These are phyloP conservation scores for Catocala nupta DNA, from an alignment of 2,888 invertebrate genomes.

Conservation along the genomic window DNA sequence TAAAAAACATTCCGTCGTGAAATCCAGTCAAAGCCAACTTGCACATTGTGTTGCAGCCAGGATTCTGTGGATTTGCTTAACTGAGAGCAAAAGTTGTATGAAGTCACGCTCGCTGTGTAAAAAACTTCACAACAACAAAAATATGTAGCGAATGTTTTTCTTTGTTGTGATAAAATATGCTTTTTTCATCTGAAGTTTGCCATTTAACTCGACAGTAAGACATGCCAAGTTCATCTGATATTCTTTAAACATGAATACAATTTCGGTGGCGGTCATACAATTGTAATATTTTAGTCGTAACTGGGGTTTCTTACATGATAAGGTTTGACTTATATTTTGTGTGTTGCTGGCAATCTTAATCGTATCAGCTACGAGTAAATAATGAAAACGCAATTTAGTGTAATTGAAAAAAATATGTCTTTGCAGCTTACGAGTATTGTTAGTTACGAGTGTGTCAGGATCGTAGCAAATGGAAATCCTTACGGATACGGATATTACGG, in stretches of 20 bases:
- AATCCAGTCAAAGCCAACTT: slow-evolving; percentile 56
- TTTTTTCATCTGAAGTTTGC: slow-evolving; percentile 7
- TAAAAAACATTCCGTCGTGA: slow-evolving; percentile 44
- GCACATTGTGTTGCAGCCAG: slow-evolving; percentile 54
- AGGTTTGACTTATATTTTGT: too few relatives aligned
- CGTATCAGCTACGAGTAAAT: too few relatives aligned
- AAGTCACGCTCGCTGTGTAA: slow-evolving; percentile 25
- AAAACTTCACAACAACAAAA: slow-evolving; percentile 18
- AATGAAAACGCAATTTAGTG: too few relatives aligned
- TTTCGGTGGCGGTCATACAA: background rate
- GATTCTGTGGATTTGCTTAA: slow-evolving; percentile 56
- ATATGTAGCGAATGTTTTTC: slow-evolving; percentile 9
- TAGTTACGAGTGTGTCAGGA: too few relatives aligned
- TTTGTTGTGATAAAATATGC: background rate
- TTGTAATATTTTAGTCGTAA: too few relatives aligned
- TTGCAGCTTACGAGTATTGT: too few relatives aligned
- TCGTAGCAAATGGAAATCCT: too few relatives aligned
- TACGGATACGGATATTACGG: too few relatives aligned
- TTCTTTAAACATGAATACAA: background rate
- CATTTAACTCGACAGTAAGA: background rate
- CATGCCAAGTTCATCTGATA: slow-evolving; percentile 2
- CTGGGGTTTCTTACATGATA: too few relatives aligned
- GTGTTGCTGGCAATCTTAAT: too few relatives aligned
- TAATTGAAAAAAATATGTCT: too few relatives aligned
- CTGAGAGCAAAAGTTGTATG: slow-evolving; percentile 53